Conservation (phyloP, 2,113 vertebrate genomes). For the Dromas ardeola region DNA sequence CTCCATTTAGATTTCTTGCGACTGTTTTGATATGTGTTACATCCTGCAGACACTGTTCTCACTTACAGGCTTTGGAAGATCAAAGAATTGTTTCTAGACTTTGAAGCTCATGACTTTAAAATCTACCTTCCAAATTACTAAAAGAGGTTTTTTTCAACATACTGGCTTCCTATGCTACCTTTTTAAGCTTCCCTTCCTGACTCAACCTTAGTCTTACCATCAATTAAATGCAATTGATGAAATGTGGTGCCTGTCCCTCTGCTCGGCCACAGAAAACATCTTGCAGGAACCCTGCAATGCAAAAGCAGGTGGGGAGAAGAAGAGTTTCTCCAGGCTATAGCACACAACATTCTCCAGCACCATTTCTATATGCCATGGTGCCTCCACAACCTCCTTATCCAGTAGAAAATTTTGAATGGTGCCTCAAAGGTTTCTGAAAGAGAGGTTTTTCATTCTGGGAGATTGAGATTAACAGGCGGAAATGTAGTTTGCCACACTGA, state of each 20-base stretch:
- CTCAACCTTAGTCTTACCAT: neutral
- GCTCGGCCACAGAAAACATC: neutral
- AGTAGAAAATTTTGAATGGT: neutral
- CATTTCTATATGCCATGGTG: neutral
- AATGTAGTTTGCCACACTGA: neutral
- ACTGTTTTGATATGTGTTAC: neutral
- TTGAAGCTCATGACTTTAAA: slow-evolving; percentile 30
- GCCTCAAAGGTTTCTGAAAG: neutral
- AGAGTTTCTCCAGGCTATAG: neutral
- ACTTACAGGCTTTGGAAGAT: slow-evolving; percentile 25
- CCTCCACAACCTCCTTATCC: neutral
- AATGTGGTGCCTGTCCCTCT: neutral
- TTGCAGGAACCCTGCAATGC: neutral
- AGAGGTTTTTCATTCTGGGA: neutral
- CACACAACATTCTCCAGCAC: neutral
- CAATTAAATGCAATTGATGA: neutral
- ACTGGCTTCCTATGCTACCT: neutral
- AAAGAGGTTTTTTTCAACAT: neutral
- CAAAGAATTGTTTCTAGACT: neutral
- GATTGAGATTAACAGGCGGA: neutral
- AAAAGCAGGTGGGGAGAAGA: neutral
- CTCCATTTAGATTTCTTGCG: neutral
- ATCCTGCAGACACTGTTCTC: neutral
- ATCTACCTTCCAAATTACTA: neutral
- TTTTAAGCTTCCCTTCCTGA: neutral